Conservation (phyloP, 2,797 vertebrate species). For the Harpagifer antarcticus region DNA sequence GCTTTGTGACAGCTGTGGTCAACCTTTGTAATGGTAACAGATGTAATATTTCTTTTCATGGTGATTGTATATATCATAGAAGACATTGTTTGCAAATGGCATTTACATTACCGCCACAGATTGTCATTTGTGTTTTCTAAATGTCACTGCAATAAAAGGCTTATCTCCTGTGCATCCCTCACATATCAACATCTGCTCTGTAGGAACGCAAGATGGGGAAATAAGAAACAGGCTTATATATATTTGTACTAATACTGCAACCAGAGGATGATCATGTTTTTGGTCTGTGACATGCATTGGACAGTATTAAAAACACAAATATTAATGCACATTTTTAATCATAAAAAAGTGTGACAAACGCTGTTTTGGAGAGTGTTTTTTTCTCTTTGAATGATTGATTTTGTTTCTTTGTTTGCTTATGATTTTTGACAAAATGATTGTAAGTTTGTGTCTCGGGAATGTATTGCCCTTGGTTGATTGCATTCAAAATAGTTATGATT, state of each 20-base stretch:
- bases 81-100: slow-evolving; percentile 50
- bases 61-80: slow-evolving; percentile 32
- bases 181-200: slow-evolving; percentile 53
- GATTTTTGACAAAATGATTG: too few relatives aligned
- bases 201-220: slow-evolving; percentile 26
- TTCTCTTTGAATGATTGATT: neutral
- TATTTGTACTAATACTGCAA: neutral
- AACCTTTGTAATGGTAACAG: slow-evolving; percentile 26
- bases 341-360: neutral
- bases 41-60: slow-evolving; percentile 25
- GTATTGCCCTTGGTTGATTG: too few relatives aligned
- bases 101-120: slow-evolving; percentile 57
- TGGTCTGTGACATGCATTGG: neutral
- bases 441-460: too few relatives aligned
- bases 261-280: slow-evolving; percentile 10
- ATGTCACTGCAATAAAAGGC: slow-evolving; percentile 66
- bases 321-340: neutral
- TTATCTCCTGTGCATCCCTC: slow-evolving; percentile 55
- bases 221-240: neutral
- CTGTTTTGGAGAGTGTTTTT: neutral
- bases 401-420: neutral
- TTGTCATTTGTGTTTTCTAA: slow-evolving; percentile 60
- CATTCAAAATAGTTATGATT: neutral
- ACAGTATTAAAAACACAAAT: neutral
- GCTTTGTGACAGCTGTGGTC: slow-evolving; percentile 9